A percentile compares a stretch with the other conserved stretches of the same genome.
Conservation (phyloP, 2,113 vertebrate species). For the Machaerirhynchus nigripectus region DNA sequence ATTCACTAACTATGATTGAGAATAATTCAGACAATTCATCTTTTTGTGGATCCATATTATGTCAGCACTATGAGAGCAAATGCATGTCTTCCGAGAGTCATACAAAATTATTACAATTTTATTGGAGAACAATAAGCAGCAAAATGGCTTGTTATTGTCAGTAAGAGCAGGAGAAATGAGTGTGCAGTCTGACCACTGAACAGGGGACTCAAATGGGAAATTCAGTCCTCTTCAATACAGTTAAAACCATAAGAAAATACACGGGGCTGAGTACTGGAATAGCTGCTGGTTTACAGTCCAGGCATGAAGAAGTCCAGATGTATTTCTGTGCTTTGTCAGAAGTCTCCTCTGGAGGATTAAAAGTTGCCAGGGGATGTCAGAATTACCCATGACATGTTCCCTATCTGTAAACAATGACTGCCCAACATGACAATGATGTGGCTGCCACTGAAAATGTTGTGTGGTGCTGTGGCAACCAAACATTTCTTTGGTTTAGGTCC, state of each 20-base stretch:
- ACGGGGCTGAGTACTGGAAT: neutral
- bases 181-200: neutral
- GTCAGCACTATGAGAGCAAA: neutral
- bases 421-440: accelerated
- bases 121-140: neutral
- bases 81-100: neutral
- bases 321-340: neutral
- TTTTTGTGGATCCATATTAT: neutral
- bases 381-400: accelerated
- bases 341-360: neutral
- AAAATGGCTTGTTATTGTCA: neutral
- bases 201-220: neutral
- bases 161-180: neutral
- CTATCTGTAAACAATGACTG: neutral
- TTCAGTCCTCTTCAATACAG: neutral
- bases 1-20: neutral
- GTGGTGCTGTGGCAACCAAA: neutral
- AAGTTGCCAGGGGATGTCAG: neutral
- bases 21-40: neutral
- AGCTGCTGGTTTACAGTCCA: neutral
- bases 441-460: neutral
- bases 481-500: neutral
- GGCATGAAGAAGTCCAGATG: neutral
- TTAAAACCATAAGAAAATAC: neutral
- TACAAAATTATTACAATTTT: neutral